Evolutionary conservation across 2,888 invertebrate genomes (phyloP), one percentile per base, ranked within the genome.

Genomic region (Malthinus flaveolus): DNA sequence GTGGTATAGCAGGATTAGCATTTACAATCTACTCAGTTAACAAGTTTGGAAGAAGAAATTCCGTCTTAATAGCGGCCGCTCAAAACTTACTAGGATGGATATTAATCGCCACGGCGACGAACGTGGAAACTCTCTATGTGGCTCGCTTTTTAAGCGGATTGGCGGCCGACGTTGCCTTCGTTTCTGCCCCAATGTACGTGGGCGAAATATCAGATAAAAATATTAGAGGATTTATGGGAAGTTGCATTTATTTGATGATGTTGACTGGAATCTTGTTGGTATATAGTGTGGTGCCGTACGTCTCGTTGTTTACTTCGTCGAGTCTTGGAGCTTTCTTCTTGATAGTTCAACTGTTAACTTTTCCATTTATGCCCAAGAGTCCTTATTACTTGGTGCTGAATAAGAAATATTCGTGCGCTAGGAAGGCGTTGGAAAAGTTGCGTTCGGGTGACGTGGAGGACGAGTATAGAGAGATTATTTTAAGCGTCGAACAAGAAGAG

Each of bases 311-410:
- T 44, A 69, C 72, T 1, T 71, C 76, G 1, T 72, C 74, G 1
- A 59, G 71, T 4, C 72, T 77, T 6, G 78, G 74, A 2, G 69
- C 70, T 6, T 52, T 62, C 0, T 60, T 76, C 15, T 61, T 76
- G 1, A 10, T 71, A 0, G 49, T 68, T 0, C 75, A 77, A 62
- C 60, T 77, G 7, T 51, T 67, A 7, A 67, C 72, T 1, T 75
- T 76, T 56, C 67, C 73, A 0, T 75, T 75, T 63, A 75, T 78
- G 73, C 78, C 78, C 1, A 75, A 78, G 61, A 75, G 75, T 1
- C 78, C 78, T 0, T 78, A 78, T 60, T 78, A 70, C 54, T 62
- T 74, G 1, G 58, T 77, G 1, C 66, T 69, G 31, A 73, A 72
- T 52, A 70, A 68, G 8, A 66, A 71, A 54, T 60, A 61, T 12